A percentile compares a stretch with the other conserved stretches of the same genome.
These are phyloP conservation scores for Euphysa ruthae DNA, from an alignment of 30 jellyfish, hydroid and myxozoan species.

Conservation along the genomic window DNA sequence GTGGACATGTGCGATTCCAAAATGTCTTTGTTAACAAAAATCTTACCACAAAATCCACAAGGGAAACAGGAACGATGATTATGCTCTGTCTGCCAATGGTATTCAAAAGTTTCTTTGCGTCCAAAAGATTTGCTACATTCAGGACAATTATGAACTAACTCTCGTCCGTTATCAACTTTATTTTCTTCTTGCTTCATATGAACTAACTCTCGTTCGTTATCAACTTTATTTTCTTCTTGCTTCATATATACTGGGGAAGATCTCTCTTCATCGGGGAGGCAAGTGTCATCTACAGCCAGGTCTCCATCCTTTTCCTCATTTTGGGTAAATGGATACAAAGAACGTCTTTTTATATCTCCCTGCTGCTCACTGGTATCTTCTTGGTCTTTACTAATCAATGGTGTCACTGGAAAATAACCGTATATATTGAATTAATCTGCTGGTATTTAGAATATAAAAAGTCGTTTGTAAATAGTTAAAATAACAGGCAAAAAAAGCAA, in stretches of 20 bases:
- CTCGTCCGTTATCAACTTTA: background rate
- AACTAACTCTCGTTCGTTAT: background rate
- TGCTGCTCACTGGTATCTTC: too few species aligned
- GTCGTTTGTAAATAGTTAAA: too few species aligned
- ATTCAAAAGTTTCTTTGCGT: constrained; percentile 9
- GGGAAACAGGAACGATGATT: background rate
- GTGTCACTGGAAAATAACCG: too few species aligned
- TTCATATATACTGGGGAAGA: background rate
- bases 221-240: background rate
- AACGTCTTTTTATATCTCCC: too few species aligned
- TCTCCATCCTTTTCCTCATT: too few species aligned
- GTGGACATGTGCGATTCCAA: constrained; percentile 11
- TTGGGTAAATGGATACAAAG: too few species aligned
- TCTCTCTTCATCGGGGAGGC: background rate
- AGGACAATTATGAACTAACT: constrained; percentile 9
- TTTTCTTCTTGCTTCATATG: background rate
- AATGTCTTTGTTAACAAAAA: background rate
- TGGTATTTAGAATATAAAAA: too few species aligned
- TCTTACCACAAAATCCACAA: constrained; percentile 9
- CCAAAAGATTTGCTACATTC: constrained; percentile 24
- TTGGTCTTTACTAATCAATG: too few species aligned
- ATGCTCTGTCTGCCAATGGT: constrained; percentile 21
- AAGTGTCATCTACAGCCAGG: too few species aligned
- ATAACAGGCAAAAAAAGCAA: too few species aligned
- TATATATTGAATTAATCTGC: too few species aligned